Percentiles rank a stretch among this genome's conserved stretches.
phyloP scores from a whole-genome alignment of 2,113 vertebrate species.

The Salvelinus namaycush region DNA sequence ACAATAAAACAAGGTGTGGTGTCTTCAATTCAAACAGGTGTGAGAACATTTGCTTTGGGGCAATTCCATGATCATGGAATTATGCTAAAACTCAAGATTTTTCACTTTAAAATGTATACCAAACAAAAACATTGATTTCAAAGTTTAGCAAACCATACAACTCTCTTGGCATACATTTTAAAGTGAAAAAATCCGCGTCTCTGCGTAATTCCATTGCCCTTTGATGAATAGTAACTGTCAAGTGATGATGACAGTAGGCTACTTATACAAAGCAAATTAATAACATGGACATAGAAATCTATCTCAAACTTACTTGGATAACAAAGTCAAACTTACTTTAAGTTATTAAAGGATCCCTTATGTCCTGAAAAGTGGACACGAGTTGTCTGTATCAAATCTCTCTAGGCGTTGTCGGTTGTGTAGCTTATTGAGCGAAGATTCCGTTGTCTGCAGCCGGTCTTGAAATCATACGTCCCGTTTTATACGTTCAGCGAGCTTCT shows the following conservation, averaged over 20 bases:
- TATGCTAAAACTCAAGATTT: no score
- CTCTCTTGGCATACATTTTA: no score
- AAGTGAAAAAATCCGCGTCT: no score
- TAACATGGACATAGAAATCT: neutral
- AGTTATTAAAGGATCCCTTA: slow-evolving; percentile 45
- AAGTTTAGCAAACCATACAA: no score
- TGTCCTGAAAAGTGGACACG: slow-evolving; percentile 50
- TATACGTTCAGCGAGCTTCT: slow-evolving; percentile 78
- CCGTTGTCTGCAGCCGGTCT: slow-evolving; percentile 67
- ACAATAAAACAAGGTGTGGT: neutral
- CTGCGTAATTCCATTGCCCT: no score
- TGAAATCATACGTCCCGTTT: slow-evolving; percentile 74
- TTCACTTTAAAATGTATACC: no score
- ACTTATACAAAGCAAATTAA: no score
- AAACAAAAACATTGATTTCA: no score
- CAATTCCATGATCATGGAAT: no score
- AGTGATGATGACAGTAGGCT: neutral
- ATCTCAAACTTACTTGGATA: neutral
- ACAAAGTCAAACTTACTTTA: slow-evolving; percentile 56
- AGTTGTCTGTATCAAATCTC: slow-evolving; percentile 50
- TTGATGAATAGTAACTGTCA: no score
- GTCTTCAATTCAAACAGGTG: no score
- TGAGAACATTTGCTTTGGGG: no score
- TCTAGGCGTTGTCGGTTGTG: slow-evolving; percentile 52
- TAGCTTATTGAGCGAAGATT: slow-evolving; percentile 46